Evolutionary conservation across 2,797 vertebrate genomes (phyloP).

Genomic region (Peromyscus eremicus): DNA sequence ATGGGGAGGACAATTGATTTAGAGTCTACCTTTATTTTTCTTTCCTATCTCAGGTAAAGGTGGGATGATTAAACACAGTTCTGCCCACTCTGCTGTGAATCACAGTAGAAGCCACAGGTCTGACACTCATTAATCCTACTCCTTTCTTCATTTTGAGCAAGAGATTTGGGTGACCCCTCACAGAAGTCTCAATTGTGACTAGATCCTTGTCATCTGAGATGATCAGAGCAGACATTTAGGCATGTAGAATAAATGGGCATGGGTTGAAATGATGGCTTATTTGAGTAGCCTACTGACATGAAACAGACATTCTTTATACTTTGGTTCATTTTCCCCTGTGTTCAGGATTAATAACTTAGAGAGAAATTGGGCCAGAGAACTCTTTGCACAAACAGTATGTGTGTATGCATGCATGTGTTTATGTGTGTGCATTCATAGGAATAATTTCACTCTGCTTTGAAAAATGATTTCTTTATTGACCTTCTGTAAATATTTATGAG

Average conservation of each 20-base stretch:
- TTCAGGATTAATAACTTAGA: neutral
- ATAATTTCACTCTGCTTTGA: constrained; percentile 6
- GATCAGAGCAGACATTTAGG: neutral
- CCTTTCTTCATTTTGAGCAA: neutral
- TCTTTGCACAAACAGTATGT: neutral
- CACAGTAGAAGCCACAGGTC: neutral
- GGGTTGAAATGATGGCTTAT: neutral
- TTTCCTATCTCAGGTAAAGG: neutral
- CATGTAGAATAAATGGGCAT: rapidly evolving
- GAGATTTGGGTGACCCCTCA: neutral
- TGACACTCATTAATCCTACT: neutral
- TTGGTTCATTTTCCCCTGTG: neutral
- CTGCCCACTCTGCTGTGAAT: neutral
- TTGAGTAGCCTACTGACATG: neutral
- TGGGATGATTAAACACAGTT: neutral
- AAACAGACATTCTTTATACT: neutral
- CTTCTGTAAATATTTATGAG: neutral
- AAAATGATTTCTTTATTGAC: neutral
- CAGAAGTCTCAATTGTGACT: neutral
- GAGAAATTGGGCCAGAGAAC: neutral
- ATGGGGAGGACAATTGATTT: neutral
- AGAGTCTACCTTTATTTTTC: neutral
- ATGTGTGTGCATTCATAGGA: neutral
- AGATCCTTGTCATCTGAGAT: neutral
- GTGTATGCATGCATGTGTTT: neutral